Evolutionary conservation across 1,140 invertebrate genomes (phyloP), one percentile per base, ranked within the genome.

Genomic region (Limonius californicus): DNA sequence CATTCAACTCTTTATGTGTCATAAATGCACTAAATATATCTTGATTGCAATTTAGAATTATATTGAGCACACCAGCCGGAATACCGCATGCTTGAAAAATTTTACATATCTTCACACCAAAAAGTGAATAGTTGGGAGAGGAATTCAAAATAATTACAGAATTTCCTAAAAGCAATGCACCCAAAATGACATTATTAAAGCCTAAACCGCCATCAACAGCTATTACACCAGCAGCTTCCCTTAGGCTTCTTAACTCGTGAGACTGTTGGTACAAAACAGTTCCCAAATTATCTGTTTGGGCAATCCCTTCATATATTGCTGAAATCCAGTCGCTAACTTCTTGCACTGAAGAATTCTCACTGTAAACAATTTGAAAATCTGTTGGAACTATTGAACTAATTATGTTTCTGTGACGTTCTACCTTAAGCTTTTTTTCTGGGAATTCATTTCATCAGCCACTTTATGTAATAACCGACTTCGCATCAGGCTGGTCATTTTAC

Each of bases 381-480:
- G 32, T 35, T n/a, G n/a, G 32, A 35, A 8, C 8, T 35, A n/a
- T 35, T 35, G 8, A n/a, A n/a, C n/a, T n/a, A n/a, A n/a, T n/a
- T n/a, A n/a, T n/a, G n/a, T n/a, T n/a, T n/a, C n/a, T n/a, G n/a
- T n/a, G n/a, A n/a, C n/a, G n/a, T n/a, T n/a, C n/a, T n/a, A n/a
- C n/a, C n/a, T n/a, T n/a, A n/a, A n/a, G n/a, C n/a, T n/a, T n/a
- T n/a, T n/a, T n/a, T 18, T 18, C 42, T 27, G 9, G 23, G 23
- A 27, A 9, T 27, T 27, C 9, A 39, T 39, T 6, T 23, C 20
- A 54, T 14, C 19, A 56, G 42, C 32, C 15, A 32, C 57, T 23
- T 58, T 43, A 15, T 54, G 12, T 62, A 53, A 35, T 30, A 77
- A 62, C 67, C 80, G 42, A 15, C 18, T 11, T 57, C 63, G 58